Percentiles rank a stretch among this genome's conserved stretches.
Conservation (phyloP, 92 coral and sea anemone genomes). For the Palythoa heliodiscus region DNA sequence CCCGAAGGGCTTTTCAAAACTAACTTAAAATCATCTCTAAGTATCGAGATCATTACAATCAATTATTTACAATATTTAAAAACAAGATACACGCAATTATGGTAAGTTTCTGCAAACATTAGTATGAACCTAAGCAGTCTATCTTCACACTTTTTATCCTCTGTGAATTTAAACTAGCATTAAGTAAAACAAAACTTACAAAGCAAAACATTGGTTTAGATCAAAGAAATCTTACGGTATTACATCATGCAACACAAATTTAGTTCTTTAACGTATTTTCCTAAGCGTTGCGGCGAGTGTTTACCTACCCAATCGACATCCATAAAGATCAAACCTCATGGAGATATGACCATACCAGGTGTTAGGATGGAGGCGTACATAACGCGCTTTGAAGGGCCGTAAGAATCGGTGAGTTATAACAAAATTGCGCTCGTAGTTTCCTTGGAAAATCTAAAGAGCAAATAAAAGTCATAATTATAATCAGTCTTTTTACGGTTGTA, state of each 20-base stretch:
- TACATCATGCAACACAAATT: not conserved
- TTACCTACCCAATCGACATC: conserved; percentile 58
- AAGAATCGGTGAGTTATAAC: conserved; percentile 40
- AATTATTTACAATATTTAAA: no score
- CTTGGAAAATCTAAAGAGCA: conserved; percentile 48
- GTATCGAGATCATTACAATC: no score
- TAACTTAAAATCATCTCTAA: no score
- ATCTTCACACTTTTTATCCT: no score
- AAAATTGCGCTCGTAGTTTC: conserved; percentile 55
- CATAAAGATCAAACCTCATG: conserved; percentile 65
- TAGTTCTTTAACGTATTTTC: not conserved
- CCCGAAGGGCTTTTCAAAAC: no score
- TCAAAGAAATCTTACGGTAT: not conserved
- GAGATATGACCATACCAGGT: conserved; percentile 59
- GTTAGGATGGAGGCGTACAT: conserved; percentile 50
- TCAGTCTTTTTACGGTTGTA: no score
- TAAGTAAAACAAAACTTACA: no score
- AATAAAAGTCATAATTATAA: not conserved
- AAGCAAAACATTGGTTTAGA: not conserved
- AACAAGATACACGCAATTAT: no score
- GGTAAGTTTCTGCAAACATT: no score
- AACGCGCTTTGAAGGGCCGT: conserved; percentile 47
- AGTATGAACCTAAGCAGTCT: no score
- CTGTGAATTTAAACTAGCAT: no score
- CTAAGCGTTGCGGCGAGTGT: not conserved